phyloP scores from a whole-genome alignment of 2,797 vertebrate species.

The Poecilia picta region DNA sequence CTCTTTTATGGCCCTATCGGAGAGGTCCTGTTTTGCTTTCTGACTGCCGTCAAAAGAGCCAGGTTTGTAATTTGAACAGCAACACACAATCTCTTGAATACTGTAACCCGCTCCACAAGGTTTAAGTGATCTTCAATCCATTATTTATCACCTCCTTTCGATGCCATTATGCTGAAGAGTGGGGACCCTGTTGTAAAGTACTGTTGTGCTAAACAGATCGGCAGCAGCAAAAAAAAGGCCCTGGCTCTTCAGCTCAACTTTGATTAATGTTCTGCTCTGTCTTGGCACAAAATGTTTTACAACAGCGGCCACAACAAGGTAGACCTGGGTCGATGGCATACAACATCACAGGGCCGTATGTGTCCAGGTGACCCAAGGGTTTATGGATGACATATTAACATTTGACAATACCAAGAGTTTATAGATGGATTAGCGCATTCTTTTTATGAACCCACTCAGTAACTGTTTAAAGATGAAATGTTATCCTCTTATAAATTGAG shows the following conservation, averaged over 20 bases:
- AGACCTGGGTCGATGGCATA: conserved; percentile 57
- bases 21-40: conserved; percentile 70
- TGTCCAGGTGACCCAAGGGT: conserved; percentile 60
- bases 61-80: conserved; percentile 66
- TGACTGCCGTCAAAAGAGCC: conserved; percentile 58
- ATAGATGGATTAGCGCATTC: conserved; percentile 67
- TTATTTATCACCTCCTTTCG: conserved; percentile 83
- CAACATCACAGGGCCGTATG: conserved; percentile 49
- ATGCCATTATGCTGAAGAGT: conserved; percentile 77
- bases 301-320: conserved; percentile 43
- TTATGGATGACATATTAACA: conserved; percentile 78
- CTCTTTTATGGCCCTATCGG: conserved; percentile 55
- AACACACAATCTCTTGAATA: conserved; percentile 64
- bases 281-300: conserved; percentile 65
- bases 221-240: conserved; percentile 50
- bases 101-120: conserved; percentile 74
- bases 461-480: conserved; percentile 68
- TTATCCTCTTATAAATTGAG: conserved; percentile 58
- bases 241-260: conserved; percentile 73
- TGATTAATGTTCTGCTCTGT: conserved; percentile 74
- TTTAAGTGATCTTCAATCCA: conserved; percentile 85
- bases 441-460: conserved; percentile 50
- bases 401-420: conserved; percentile 76
- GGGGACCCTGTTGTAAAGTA: conserved; percentile 58
- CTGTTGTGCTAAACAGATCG: conserved; percentile 80